Evolutionary conservation across 1,140 invertebrate genomes (phyloP).

Genomic region (Adoxophyes honmai): DNA sequence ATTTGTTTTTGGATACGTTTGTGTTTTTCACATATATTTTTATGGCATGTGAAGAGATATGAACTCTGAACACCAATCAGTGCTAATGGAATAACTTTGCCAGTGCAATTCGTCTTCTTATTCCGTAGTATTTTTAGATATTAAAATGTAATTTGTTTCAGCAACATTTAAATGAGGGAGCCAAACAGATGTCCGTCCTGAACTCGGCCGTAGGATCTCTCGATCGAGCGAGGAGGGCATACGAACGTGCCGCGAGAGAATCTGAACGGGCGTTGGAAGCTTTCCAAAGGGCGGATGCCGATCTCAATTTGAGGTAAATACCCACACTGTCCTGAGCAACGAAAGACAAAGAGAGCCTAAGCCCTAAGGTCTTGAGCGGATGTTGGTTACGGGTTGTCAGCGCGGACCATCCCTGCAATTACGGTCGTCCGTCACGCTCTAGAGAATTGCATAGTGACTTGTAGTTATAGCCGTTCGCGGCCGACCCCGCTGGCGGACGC

Average conservation of each 20-base stretch:
- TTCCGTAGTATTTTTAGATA: no score
- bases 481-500: no score
- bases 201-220: conserved; percentile 85
- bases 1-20: no score
- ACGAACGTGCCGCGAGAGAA: conserved; percentile 95
- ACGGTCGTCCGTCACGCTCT: no score
- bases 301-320: conserved; percentile 94
- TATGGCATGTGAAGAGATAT: no score
- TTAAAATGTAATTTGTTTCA: conserved; percentile 49
- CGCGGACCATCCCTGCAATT: neutral
- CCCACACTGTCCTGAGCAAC: conserved; percentile 41
- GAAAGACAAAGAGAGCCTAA: neutral
- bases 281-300: conserved; percentile 95
- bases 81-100: no score
- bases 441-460: no score
- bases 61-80: no score
- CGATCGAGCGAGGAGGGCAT: conserved; percentile 93
- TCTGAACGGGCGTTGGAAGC: conserved; percentile 94
- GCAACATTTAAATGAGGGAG: conserved; percentile 92
- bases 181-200: conserved; percentile 84
- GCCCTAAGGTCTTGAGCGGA: neutral
- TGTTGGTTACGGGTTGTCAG: neutral
- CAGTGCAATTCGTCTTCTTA: no score
- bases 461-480: no score
- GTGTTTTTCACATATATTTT: no score